Base-by-base conservation (phyloP, 2,797 vertebrate species). In the Chelonia mydas region DNA sequence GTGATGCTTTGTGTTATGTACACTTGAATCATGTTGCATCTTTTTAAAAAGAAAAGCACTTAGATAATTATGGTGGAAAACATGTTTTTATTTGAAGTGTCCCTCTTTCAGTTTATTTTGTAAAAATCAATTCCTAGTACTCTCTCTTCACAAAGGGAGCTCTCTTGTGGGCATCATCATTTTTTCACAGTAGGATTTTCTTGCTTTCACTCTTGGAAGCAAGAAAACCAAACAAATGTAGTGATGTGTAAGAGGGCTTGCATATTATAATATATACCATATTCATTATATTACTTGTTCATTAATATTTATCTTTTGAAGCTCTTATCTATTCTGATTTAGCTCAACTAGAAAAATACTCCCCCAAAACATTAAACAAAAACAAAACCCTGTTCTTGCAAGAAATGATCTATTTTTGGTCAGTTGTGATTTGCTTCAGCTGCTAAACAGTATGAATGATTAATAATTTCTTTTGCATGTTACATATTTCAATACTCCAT, bases 371-470 rank as follows among this genome's bases (percentile, higher is more conserved):
- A 86, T 55, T 74, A 59, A 74, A 74, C 74, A 41, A 86, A 68
- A 37, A 8, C n/a, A 72, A 72, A 72, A 72, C 17, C n/a, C n/a
- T 6, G 15, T 65, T 86, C 74, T 74, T 79, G 28, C 53, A 57
- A 45, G 77, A 90, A 86, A 90, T 90, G 59, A 76, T 86, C 84
- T 81, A 81, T 37, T 72, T 90, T 90, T 81, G 37, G 77, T 74
- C 78, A 53, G 51, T 86, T 51, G 27, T 81, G 16, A 51, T 86
- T 86, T 81, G 65, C 78, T 76, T 86, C 45, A 59, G 61, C 45
- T 90, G 54, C 79, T 86, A 51, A 81, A 59, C 50, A 57, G 59
- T n/a, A 61, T 68, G 77, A 81, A 49, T 5, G 53, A 86, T 86
- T 65, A 59, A 81, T 86, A 74, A 90, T 90, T 90, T 72, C 10